Conservation (phyloP, 2,797 vertebrate species). For the Lindbergichthys nudifrons region DNA sequence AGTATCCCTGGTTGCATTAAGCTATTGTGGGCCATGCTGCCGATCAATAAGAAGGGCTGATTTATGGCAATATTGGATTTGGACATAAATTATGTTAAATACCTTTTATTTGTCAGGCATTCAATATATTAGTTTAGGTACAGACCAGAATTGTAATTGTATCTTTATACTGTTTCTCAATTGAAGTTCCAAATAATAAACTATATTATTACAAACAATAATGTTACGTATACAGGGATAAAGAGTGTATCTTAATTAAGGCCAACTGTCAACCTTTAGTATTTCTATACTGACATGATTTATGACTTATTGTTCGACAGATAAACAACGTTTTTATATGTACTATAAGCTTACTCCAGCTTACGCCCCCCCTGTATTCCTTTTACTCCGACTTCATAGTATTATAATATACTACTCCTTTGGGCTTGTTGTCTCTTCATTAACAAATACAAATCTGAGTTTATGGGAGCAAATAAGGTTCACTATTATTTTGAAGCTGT, state of each 20-base stretch:
- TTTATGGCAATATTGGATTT: constrained; percentile 10
- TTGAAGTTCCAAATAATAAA: background rate
- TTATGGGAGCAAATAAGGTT: no score
- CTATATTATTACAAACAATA: background rate
- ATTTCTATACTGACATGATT: background rate
- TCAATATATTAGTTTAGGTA: background rate
- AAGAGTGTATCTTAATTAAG: constrained; percentile 8
- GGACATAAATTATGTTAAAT: constrained; percentile 6
- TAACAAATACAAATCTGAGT: constrained; percentile 32
- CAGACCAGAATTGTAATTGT: background rate
- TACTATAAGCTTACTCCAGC: constrained; percentile 20
- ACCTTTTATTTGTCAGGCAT: background rate
- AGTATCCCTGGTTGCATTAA: background rate
- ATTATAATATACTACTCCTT: constrained; percentile 5
- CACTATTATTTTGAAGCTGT: no score
- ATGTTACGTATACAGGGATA: background rate
- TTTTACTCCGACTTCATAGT: constrained; percentile 11
- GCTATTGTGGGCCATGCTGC: background rate
- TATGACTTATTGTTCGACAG: background rate
- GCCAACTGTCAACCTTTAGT: background rate
- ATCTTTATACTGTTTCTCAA: background rate
- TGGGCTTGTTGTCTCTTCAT: constrained; percentile 10
- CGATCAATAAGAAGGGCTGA: constrained; percentile 8
- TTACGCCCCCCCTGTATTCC: background rate
- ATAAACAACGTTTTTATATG: background rate